Base-by-base conservation (phyloP, 2,888 invertebrate genomes). In the Campaea margaritaria region DNA sequence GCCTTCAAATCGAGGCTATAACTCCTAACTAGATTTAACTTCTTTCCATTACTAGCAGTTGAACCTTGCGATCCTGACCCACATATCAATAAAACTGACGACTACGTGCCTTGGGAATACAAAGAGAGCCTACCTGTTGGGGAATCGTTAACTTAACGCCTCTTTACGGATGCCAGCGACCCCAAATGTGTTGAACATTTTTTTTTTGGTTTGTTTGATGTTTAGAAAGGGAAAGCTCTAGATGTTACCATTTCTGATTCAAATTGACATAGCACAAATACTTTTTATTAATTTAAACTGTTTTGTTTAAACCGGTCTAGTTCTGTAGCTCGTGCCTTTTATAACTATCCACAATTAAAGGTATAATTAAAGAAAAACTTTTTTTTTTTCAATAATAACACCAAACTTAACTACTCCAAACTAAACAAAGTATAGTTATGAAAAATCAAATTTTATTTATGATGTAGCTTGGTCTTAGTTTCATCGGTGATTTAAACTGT, bases 51-150 rank as follows among this genome's bases (percentile, higher is more conserved):
- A 48, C 50, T 5, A 54, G 34, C 14, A 41, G 31, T 28, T 59
- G 34, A 21, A 55, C 47, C 48, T 27, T 53, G 39, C 47, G 60
- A 56, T 50, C 62, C 61, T 57, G 51, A 61, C 58, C 63, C 63
- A 58, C 57, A 54, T 66, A 62, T 66, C 64, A 64, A 66, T 66
- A 64, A 61, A 62, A 58, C 52, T 55, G 64, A 64, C 59, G 54
- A 47, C 12, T 53, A 58, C 55, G 61, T 51, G 53, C 58, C 36
- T 21, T n/a, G 34, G 31, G 62, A 50, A 57, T 34, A 54, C 49
- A 62, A 62, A 62, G 50, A 42, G 38, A 50, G 44, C 48, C 72
- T 77, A 79, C 78, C 78, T 79, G 78, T 79, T 79, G 78, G 75
- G 64, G 67, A 66, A 71, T 70, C 70, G 70, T 74, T 77, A 74